Base-by-base conservation (phyloP, 1,140 invertebrate genomes). In the Procambarus clarkii region DNA sequence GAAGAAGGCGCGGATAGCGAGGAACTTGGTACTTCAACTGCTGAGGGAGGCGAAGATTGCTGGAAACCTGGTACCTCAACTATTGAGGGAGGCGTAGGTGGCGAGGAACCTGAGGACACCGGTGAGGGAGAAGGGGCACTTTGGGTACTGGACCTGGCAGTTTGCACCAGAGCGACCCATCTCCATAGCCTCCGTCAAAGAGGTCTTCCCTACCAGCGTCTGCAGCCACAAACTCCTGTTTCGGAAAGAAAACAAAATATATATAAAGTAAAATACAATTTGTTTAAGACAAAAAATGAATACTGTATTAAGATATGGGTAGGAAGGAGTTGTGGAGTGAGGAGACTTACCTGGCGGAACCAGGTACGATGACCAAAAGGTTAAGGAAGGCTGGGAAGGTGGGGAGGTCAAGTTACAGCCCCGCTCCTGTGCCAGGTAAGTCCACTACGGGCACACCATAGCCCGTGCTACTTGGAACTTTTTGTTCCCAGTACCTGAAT, bases 111-210 rank as follows among this genome's bases (percentile, higher is more conserved):
- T 91, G 2, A 93, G 46, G 18, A 93, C 82, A 5, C 86, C 90
- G 7, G 85, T 24, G 7, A 93, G 34, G n/a, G 92, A 93, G 81
- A 91, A 88, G 0, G 92, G 92, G 50, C 92, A 93, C 77, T 93
- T 89, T 3, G 92, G 82, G 82, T 87, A 93, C 92, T 91, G 86
- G 13, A 88, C 21, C 2, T 60, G 81, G 46, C 92, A 93, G 46
- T 87, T 69, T 0, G 9, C 80, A 5, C 78, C 74, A 0, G 64
- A 34, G 13, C 71, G 80, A 9, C 92, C 92, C 50, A 89, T 74
- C 69, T 89, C 74, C 21, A 92, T 48, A 11, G 92, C 92, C 45
- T 89, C 60, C 34, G 92, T 81, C 44, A 93, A 13, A 0, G 82
- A 64, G 15, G 45, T 86, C 15, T 91, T 69, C 0, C 92, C 92